Evolutionary conservation across 2,888 invertebrate genomes (phyloP), one percentile per base, ranked within the genome.

Genomic region (Eupelmus urozonus): DNA sequence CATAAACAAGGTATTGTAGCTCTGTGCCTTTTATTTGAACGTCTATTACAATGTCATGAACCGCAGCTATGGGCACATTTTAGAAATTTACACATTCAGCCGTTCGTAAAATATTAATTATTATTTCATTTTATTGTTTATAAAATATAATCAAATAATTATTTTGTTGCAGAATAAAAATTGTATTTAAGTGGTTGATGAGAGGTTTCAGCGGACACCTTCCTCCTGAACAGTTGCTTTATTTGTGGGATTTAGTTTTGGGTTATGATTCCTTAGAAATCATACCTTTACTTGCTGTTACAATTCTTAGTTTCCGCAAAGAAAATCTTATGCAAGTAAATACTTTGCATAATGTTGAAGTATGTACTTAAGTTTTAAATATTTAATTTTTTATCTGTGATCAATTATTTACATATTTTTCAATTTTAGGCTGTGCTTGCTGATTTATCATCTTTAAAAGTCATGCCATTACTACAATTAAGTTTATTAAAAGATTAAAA

Each of bases 111-210:
- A 42, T 16, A 20, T 45, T 16, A 13, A 29, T 55, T 7, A 63
- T 25, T 62, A 62, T 65, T 49, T 69, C 66, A 63, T 69, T 42
- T 63, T 53, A 51, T 75, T 78, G 18, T 9, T 20, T n/a, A 45
- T 51, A 72, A 60, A 62, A 25, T 25, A 25, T 13, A 59, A 60
- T 11, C 27, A 45, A 20, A 45, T 59, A 40, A 42, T 13, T 49
- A 40, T 25, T 66, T 29, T 60, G 23, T 85, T 87, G 80, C 84
- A 98, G 98, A 1, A 92, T 98, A 71, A 93, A 95, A 85, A 94
- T 98, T 29, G 97, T 97, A 0, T 97, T 98, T 89, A 98, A 98
- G 90, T 98, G 98, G 98, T 90, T 98, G 60, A 98, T 98, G 94
- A 92, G 98, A 81, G 98, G 96, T 1, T 98, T 98, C 89, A 97